Conservation (phyloP, 2,888 invertebrate genomes). For the Drosophila trichaetosa region DNA sequence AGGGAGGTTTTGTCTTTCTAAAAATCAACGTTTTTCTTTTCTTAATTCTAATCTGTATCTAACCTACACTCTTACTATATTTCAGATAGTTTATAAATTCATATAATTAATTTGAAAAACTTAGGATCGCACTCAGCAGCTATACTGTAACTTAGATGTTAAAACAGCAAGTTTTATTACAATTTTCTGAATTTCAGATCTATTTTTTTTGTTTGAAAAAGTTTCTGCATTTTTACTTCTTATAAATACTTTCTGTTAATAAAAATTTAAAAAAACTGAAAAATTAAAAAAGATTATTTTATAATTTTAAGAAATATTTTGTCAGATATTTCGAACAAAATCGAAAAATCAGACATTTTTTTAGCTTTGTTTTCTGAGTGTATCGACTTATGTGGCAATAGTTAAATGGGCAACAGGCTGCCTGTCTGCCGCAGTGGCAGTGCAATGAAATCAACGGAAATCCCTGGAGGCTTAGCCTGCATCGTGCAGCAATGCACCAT, state of each 20-base stretch:
- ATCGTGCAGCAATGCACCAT: conserved; percentile 32
- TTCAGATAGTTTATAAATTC: not conserved
- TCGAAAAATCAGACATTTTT: too few species aligned
- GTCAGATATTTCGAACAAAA: too few species aligned
- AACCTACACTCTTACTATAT: not conserved
- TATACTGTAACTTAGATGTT: too few species aligned
- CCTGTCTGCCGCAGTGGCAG: conserved; percentile 29
- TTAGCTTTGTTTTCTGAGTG: not conserved
- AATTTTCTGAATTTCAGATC: not conserved
- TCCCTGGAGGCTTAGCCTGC: conserved; percentile 32
- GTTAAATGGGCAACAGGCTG: conserved; percentile 57
- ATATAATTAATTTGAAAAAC: not conserved
- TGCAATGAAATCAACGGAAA: conserved; percentile 44
- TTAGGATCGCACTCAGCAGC: not conserved
- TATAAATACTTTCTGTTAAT: too few species aligned
- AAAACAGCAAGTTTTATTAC: not conserved
- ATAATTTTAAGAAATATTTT: too few species aligned
- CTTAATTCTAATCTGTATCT: not conserved
- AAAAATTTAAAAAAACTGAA: too few species aligned
- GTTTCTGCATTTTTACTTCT: too few species aligned
- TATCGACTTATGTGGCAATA: not conserved
- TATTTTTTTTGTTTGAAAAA: too few species aligned
- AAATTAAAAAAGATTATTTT: too few species aligned
- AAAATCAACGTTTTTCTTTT: not conserved
- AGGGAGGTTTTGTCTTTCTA: too few species aligned